These are phyloP conservation scores for Siniperca undulata DNA, from an alignment of 2,797 vertebrate species.

Conservation along the genomic window DNA sequence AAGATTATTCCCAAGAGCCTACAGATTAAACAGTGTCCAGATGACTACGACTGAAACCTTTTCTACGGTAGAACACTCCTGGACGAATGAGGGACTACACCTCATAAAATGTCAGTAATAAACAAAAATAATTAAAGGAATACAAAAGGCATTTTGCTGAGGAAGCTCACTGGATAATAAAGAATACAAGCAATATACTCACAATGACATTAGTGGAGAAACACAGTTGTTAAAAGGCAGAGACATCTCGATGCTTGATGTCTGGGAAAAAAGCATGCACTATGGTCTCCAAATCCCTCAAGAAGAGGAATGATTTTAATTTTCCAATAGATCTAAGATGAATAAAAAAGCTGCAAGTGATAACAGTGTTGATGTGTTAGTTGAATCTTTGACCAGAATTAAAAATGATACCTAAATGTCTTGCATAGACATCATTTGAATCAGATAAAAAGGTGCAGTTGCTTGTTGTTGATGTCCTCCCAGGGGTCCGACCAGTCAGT, in stretches of 20 bases:
- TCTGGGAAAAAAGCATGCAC: background rate
- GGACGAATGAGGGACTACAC: too few species aligned
- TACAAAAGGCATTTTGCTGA: background rate
- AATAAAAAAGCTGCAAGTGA: background rate
- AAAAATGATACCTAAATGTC: background rate
- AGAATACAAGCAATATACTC: background rate
- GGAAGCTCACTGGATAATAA: too few species aligned
- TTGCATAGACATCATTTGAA: background rate
- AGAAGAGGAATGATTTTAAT: background rate
- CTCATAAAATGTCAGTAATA: background rate
- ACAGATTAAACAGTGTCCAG: too few species aligned
- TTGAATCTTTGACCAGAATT: background rate
- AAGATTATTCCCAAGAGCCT: too few species aligned
- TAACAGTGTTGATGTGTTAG: background rate
- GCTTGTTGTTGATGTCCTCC: background rate
- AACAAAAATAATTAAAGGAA: background rate
- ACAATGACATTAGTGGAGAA: background rate
- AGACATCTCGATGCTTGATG: background rate
- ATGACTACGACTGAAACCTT: too few species aligned
- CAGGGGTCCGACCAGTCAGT: background rate
- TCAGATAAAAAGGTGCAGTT: background rate
- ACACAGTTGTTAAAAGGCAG: background rate
- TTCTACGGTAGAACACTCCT: too few species aligned
- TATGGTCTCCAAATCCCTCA: background rate
- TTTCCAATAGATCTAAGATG: background rate